These are phyloP conservation scores for Calliopum simillimum DNA, from an alignment of 2,888 invertebrate genomes.

Conservation along the genomic window DNA sequence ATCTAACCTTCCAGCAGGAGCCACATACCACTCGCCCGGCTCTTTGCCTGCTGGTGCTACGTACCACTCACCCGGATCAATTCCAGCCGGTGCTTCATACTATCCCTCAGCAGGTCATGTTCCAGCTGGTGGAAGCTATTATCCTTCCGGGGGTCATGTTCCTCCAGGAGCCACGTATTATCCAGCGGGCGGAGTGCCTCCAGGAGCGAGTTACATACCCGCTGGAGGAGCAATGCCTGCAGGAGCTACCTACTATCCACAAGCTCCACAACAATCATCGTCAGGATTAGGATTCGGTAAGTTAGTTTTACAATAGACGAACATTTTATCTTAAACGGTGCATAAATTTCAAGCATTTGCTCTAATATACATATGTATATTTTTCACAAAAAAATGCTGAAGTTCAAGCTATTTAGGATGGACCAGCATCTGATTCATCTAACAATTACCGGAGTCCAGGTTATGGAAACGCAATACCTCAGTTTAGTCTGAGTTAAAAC, in stretches of 20 bases:
- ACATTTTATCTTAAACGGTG: neutral
- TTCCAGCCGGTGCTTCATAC: slow-evolving; percentile 50
- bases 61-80: slow-evolving; percentile 48
- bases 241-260: slow-evolving; percentile 55
- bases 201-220: slow-evolving; percentile 54
- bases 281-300: slow-evolving; percentile 65
- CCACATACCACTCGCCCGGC: slow-evolving; percentile 47
- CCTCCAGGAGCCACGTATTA: slow-evolving; percentile 51
- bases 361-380: neutral
- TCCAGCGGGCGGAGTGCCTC: slow-evolving; percentile 45
- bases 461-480: too few relatives aligned
- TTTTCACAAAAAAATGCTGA: too few relatives aligned
- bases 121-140: slow-evolving; percentile 43
- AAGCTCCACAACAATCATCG: slow-evolving; percentile 61
- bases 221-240: slow-evolving; percentile 55
- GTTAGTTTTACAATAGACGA: too few relatives aligned
- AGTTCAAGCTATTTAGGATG: too few relatives aligned
- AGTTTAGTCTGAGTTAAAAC: too few relatives aligned
- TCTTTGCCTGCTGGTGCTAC: slow-evolving; percentile 47
- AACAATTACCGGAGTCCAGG: too few relatives aligned
- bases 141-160: slow-evolving; percentile 41
- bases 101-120: slow-evolving; percentile 50
- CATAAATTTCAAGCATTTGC: neutral
- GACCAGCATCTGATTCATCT: too few relatives aligned
- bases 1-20: slow-evolving; percentile 46